These are phyloP conservation scores for Linyphia triangularis DNA, from an alignment of 2,888 invertebrate species.

Conservation along the genomic window DNA sequence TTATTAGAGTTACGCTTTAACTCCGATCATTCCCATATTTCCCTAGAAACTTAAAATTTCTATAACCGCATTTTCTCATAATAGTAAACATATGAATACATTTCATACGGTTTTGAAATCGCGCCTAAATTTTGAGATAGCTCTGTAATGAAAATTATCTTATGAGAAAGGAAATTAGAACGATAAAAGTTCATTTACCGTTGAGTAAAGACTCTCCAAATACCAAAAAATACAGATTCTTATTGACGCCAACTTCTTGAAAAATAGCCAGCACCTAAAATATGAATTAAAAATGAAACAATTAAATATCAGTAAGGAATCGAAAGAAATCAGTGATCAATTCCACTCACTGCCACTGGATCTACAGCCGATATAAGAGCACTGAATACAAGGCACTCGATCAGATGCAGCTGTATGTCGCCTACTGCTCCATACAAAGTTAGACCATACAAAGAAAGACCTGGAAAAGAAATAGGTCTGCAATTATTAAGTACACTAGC, in stretches of 20 bases:
- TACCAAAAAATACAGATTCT: conserved; percentile 83
- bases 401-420: conserved; percentile 55
- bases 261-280: conserved; percentile 82
- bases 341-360: conserved; percentile 82
- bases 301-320: not conserved
- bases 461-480: conserved; percentile 40
- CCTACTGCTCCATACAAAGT: conserved; percentile 76
- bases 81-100: no score
- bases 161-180: no score
- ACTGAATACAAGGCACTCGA: conserved; percentile 81
- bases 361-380: conserved; percentile 83
- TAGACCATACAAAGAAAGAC: conserved; percentile 77
- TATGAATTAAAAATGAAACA: no score
- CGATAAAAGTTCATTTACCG: conserved; percentile 79
- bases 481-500: not conserved
- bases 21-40: no score
- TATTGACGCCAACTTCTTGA: conserved; percentile 83
- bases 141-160: no score
- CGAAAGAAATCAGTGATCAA: not conserved
- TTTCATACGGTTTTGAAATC: no score
- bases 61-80: no score
- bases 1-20: no score
- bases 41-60: no score
- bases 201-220: conserved; percentile 83
- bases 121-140: no score